phyloP scores from a whole-genome alignment of 2,888 invertebrate species.

The Lamellibrachia satsuma region DNA sequence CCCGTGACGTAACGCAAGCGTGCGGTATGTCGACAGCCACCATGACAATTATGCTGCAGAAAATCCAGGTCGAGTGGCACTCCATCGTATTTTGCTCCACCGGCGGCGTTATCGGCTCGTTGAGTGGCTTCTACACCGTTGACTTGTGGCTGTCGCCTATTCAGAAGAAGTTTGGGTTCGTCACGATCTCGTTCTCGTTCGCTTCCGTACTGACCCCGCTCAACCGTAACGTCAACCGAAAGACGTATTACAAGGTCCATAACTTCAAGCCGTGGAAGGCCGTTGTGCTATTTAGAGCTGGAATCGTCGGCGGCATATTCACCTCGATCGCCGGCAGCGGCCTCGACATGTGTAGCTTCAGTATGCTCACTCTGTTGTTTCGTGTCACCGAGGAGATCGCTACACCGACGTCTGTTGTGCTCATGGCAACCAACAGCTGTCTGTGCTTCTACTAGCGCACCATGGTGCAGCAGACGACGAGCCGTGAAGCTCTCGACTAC shows the following conservation, averaged over 20 bases:
- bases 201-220: slow-evolving; percentile 54
- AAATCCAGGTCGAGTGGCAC: slow-evolving; percentile 42
- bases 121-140: slow-evolving; percentile 47
- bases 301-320: slow-evolving; percentile 53
- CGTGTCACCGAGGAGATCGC: slow-evolving; percentile 51
- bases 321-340: slow-evolving; percentile 57
- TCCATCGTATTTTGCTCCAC: slow-evolving; percentile 47
- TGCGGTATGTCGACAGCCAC: slow-evolving; percentile 57
- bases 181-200: slow-evolving; percentile 54
- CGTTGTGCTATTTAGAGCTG: slow-evolving; percentile 47
- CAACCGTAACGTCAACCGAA: slow-evolving; percentile 38
- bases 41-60: slow-evolving; percentile 57
- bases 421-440: slow-evolving; percentile 53
- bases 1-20: slow-evolving; percentile 41
- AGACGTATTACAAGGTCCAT: slow-evolving; percentile 31
- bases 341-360: slow-evolving; percentile 53
- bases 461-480: slow-evolving; percentile 37
- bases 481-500: slow-evolving; percentile 46
- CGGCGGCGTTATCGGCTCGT: slow-evolving; percentile 49
- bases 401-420: slow-evolving; percentile 57
- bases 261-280: slow-evolving; percentile 49
- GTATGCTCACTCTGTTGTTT: slow-evolving; percentile 43
- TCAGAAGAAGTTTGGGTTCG: slow-evolving; percentile 56
- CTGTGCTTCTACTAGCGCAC: slow-evolving; percentile 52
- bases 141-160: slow-evolving; percentile 46